phyloP scores from a whole-genome alignment of 2,113 vertebrate species.

The Mesembrinibis cayennensis region DNA sequence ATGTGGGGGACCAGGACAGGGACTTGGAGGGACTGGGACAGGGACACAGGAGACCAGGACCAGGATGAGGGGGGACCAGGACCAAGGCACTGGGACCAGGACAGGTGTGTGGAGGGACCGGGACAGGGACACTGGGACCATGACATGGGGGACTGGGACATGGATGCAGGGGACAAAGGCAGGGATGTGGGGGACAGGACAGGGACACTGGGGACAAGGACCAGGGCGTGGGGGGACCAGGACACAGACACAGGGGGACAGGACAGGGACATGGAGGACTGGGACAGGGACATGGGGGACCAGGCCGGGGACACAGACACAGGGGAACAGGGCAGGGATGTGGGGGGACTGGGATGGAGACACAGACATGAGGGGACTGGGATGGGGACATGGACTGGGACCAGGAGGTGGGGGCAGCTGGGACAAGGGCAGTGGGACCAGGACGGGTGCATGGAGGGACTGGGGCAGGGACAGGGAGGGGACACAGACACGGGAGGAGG shows the following conservation, averaged over 20 bases:
- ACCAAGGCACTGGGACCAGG: not conserved
- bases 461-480: not conserved
- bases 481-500: not conserved
- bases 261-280: not conserved
- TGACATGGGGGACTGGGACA: no score
- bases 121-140: not conserved
- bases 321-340: not conserved
- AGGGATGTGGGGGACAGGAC: not conserved
- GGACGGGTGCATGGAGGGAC: not conserved
- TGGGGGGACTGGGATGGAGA: not conserved
- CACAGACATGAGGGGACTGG: not conserved
- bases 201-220: not conserved
- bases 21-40: not conserved
- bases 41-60: no score
- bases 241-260: not conserved
- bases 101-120: not conserved
- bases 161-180: not conserved
- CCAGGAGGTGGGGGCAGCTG: not conserved
- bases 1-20: no score
- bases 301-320: not conserved
- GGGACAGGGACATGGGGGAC: not conserved
- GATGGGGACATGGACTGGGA: not conserved
- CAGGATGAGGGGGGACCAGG: no score
- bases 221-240: not conserved
- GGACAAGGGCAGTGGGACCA: not conserved